phyloP scores from a whole-genome alignment of 1,140 invertebrate species.

The Leptinotarsa undecemlineata region DNA sequence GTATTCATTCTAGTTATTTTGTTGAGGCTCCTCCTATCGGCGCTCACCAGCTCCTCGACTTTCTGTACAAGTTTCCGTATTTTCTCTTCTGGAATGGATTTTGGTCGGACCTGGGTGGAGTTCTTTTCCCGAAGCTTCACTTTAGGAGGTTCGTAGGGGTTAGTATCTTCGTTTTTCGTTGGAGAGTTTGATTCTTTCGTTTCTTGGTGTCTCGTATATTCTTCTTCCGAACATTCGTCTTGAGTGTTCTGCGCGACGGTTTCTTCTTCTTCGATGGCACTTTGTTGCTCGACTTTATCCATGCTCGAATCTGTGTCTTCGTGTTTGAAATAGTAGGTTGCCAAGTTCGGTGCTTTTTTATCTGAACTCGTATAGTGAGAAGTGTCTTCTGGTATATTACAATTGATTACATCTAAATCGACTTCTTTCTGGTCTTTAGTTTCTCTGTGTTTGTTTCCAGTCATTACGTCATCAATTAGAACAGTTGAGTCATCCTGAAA shows the following conservation, averaged over 20 bases:
- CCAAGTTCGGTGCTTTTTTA: constrained; percentile 78
- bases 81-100: constrained; percentile 54
- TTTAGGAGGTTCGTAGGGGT: constrained; percentile 53
- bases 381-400: constrained; percentile 28
- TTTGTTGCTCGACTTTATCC: constrained; percentile 46
- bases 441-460: background rate
- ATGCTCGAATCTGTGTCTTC: constrained; percentile 79
- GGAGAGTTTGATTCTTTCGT: background rate
- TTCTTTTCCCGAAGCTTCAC: constrained; percentile 50
- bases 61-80: constrained; percentile 70
- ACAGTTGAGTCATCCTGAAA: constrained; percentile 19
- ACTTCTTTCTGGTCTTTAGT: constrained; percentile 26
- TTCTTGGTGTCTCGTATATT: constrained; percentile 67
- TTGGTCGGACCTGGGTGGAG: constrained; percentile 34
- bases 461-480: background rate
- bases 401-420: constrained; percentile 20
- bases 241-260: constrained; percentile 58
- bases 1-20: constrained; percentile 72
- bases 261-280: constrained; percentile 44
- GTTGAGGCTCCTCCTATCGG: constrained; percentile 57
- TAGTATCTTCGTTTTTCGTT: constrained; percentile 48
- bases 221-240: constrained; percentile 72
- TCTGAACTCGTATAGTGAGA: constrained; percentile 56
- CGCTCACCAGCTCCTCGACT: constrained; percentile 70
- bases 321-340: constrained; percentile 82